Evolutionary conservation across 2,888 invertebrate genomes (phyloP), one percentile per base, ranked within the genome.

Genomic region (Pyrgus malvae): DNA sequence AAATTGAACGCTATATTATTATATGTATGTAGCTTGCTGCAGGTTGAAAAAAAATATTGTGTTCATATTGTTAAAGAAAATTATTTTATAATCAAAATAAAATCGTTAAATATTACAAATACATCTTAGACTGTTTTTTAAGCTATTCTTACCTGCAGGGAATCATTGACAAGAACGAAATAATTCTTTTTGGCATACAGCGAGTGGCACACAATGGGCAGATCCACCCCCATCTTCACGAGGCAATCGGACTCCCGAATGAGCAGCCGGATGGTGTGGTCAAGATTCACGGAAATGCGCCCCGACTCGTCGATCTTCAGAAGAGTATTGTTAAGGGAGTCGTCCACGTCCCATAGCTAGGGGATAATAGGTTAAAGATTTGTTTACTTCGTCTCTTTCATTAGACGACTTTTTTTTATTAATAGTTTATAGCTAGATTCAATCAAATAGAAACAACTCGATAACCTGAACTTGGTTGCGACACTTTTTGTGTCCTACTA

Each of bases 221-320:
- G 86, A n/a, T 95, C 94, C 1, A 97, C 81, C 3, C 94, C 92
- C 91, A 97, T 92, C 78, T 97, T 97, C 1, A 94, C 92, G 76
- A 97, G 92, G 71, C 96, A 94, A 74, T 97, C 97, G 0, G 96
- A 94, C 78, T 98, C 97, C 21, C 96, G 90, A 48, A 97, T 94
- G 29, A 97, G 85, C 21, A 96, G 81, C 3, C 93, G 92, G 14
- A 97, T 93, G 0, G 95, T 94, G 23, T 92, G 92, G 75, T 96
- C 96, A 27, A 97, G 78, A 72, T 97, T 97, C 0, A 96, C 96
- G 58, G 92, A 92, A 3, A 96, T 84, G 55, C 92, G 92, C 23
- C 94, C 94, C 3, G 90, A 82, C 17, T 93, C 93, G 62, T 93
- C 93, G 19, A 95, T 90, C 16, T 87, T 83, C 16, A 95, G 77